Base-by-base conservation (phyloP, 2,888 invertebrate genomes). In the Hypomecis punctinalis region DNA sequence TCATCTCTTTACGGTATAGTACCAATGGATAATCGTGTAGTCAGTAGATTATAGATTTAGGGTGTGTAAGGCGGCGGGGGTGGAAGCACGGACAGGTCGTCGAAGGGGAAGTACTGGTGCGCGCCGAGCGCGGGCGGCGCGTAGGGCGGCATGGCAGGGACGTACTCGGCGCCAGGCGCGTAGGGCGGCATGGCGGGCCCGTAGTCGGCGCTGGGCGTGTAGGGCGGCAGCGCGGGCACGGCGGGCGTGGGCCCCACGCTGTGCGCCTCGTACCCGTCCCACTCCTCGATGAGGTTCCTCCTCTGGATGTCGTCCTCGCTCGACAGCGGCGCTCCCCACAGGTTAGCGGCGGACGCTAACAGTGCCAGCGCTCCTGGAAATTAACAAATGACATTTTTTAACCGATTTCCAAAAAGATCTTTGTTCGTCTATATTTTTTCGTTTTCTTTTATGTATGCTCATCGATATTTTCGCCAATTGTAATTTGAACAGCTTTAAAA, bases 311-410 rank as follows among this genome's bases (percentile, higher is more conserved):
- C 92, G 54, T 93, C 93, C 37, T 90, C 88, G 45, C 82, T 85
- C 1, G 93, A 83, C 43, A 93, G 76, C 47, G 94, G 93, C 66
- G 94, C 94, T 69, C 94, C 93, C 84, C 96, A 93, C 49, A 96
- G 86, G 76, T 95, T 96, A 71, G 95, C 95, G 23, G 96, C 95
- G 10, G 96, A 95, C 6, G 96, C 96, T 73, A 96, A 80, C 54
- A 96, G 90, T 46, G 96, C 94, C 53, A 95, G 86, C 48, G 94
- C 94, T 76, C 96, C 96, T 93, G 93, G 10, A 93, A 51, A 70
- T 57, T n/a, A 9, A 54, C 0, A 42, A 47, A n/a, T n/a, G n/a
- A n/a, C n/a, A n/a, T n/a, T n/a, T n/a, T n/a, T n/a, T n/a, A n/a
- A n/a, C n/a, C n/a, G n/a, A n/a, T n/a, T n/a, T n/a, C n/a, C n/a